Base-by-base conservation (phyloP, 1,140 invertebrate species). In the Aricia agestis region DNA sequence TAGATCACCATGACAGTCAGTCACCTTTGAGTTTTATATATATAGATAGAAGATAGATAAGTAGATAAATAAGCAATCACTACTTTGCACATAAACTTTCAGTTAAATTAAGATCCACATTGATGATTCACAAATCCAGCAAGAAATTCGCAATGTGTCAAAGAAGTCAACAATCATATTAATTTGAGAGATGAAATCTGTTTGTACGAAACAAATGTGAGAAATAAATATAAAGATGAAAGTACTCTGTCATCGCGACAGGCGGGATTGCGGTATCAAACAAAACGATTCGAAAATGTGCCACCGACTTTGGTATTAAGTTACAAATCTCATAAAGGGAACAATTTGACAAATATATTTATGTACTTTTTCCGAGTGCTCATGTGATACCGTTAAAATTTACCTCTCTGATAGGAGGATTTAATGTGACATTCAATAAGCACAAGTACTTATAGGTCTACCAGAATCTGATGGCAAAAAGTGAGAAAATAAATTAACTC, bases 211-310 rank as follows among this genome's bases (percentile, higher is more conserved):
- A 52, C 45, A 52, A 52, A 52, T 52, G 45, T 15, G 45, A 66
- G 63, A 71, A 71, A 84, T 66, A 76, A 82, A 80, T 83, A 85
- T 86, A 87, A 78, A 72, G 76, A 82, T 82, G 79, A 82, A 71
- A 88, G 82, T 81, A 80, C 79, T 82, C 81, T 81, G 80, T 84
- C 79, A 84, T 80, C 78, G 79, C 81, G 79, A 84, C 81, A 82
- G 74, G 76, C 76, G 73, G 77, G 66, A 73, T 67, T 67, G 75
- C 79, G 83, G 82, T 84, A 85, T 82, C 79, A 76, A 63, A 75
- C 78, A 83, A 79, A 81, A 79, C 75, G 73, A 74, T 77, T 80
- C 77, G 70, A 77, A 82, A 82, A 79, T 78, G 74, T 81, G 80
- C 77, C 78, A 79, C 77, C 74, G 77, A 80, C 82, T 78, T 80